Base-by-base conservation (phyloP, 2,888 invertebrate genomes). In the Phaedon cochleariae region DNA sequence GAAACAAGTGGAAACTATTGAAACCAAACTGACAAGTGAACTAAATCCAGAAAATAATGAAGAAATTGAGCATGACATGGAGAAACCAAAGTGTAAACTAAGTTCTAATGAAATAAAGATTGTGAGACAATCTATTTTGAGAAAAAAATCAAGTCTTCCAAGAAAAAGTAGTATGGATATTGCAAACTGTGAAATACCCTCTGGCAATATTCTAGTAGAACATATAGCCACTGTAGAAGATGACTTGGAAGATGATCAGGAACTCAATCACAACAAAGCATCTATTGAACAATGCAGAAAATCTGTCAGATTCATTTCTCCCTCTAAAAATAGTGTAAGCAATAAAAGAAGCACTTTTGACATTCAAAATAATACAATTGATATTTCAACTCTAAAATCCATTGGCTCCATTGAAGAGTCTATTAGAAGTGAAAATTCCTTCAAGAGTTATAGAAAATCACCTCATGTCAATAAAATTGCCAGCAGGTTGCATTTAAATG, bases 291-390 rank as follows among this genome's bases (percentile, higher is more conserved):
- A 15, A 1, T 15, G 45, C 21, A 46, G 52, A 18, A 59, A 58
- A 37, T 63, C 63, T 15, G 63, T 63, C 7, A 41, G 58, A 31
- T 63, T 63, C 21, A 51, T 37, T 22, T 21, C 41, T 12, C 55
- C 18, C 1, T 22, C 37, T 31, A 6, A 41, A 17, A 10, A 18
- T 12, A 59, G 31, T 21, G n/a, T 29, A 34, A 34, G 48, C 20
- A 59, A 48, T 15, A 41, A 15, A 41, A 45, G 57, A 20, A 57
- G 12, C 20, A 57, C 57, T 29, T 57, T 57, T 7, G 57, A 57
- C 21, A 31, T 57, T 17, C 29, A 57, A 45, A 26, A 57, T 26
- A 57, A 26, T 17, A 46, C 57, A 9, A 12, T n/a, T 10, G 45
- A 46, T 17, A 34, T 22, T 4, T 57, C 46, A 26, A 21, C 17